phyloP scores from a whole-genome alignment of 1,140 invertebrate species.

The Radopholus similis region DNA sequence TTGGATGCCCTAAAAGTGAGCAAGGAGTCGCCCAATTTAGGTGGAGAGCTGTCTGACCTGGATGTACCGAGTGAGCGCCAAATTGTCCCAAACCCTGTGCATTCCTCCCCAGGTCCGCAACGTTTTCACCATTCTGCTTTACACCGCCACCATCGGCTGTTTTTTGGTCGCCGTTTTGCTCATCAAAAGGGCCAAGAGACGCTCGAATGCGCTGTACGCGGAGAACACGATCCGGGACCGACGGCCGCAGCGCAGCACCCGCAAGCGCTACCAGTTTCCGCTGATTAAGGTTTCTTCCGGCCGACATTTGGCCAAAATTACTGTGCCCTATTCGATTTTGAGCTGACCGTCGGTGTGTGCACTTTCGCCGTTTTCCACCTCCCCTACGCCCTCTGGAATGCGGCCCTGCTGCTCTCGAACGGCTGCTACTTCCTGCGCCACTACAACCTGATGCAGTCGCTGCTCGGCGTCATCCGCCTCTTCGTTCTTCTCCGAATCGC shows the following conservation, averaged over 20 bases:
- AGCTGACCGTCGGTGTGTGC: conserved; percentile 41
- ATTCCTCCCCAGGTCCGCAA: neutral
- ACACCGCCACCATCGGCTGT: conserved; percentile 2
- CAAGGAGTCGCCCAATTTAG: neutral
- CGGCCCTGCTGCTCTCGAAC: neutral
- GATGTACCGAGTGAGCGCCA: conserved; percentile 20
- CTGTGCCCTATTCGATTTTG: neutral
- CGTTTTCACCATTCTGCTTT: conserved; percentile 12
- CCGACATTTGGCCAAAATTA: neutral
- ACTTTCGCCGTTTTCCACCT: conserved; percentile 43
- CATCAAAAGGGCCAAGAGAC: conserved; percentile 6
- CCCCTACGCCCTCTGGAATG: conserved; percentile 42
- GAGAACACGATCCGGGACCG: neutral
- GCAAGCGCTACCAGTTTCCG: conserved; percentile 11
- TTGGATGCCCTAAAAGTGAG: neutral
- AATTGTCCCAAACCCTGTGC: neutral
- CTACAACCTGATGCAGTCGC: conserved; percentile 16
- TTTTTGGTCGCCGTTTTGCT: conserved; percentile 15
- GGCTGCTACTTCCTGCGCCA: conserved; percentile 19
- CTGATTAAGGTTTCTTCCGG: conserved; percentile 4
- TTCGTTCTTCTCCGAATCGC: conserved; percentile 15
- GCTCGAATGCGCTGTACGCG: neutral
- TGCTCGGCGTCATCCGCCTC: conserved; percentile 12
- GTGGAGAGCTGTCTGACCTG: conserved; percentile 18
- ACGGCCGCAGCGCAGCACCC: neutral